These are phyloP conservation scores for Eilema griseolum DNA, from an alignment of 2,888 invertebrate genomes.

Conservation along the genomic window DNA sequence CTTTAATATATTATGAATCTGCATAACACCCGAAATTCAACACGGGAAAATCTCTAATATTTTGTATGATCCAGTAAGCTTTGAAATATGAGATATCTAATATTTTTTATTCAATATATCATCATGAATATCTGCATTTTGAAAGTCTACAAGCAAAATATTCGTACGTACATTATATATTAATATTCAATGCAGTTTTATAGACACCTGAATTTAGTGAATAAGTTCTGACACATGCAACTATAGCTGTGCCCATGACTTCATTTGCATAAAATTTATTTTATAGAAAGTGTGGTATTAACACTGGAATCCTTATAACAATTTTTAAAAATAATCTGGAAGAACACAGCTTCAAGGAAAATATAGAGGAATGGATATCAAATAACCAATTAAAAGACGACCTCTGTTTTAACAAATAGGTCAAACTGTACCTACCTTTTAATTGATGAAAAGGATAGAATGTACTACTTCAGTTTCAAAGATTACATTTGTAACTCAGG, in stretches of 20 bases:
- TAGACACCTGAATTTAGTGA: neutral
- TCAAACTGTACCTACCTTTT: neutral
- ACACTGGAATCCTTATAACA: neutral
- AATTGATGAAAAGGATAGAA: neutral
- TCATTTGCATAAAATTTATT: neutral
- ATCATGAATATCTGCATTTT: neutral
- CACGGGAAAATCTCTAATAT: neutral
- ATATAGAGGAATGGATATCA: neutral
- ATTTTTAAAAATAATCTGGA: neutral
- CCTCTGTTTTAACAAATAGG: neutral
- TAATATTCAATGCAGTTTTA: neutral
- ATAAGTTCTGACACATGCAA: no score
- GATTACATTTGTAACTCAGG: neutral
- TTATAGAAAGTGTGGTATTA: no score
- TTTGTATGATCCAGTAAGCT: neutral
- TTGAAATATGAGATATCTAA: neutral
- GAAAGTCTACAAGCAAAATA: neutral
- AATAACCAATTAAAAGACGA: conserved; percentile 2
- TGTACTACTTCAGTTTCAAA: neutral
- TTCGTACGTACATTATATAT: neutral
- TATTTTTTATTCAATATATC: neutral
- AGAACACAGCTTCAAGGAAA: neutral
- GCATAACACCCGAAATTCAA: neutral
- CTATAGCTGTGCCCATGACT: neutral
- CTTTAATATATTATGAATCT: neutral